Conservation (phyloP, 2,113 vertebrate genomes). For the Rallus limicola region DNA sequence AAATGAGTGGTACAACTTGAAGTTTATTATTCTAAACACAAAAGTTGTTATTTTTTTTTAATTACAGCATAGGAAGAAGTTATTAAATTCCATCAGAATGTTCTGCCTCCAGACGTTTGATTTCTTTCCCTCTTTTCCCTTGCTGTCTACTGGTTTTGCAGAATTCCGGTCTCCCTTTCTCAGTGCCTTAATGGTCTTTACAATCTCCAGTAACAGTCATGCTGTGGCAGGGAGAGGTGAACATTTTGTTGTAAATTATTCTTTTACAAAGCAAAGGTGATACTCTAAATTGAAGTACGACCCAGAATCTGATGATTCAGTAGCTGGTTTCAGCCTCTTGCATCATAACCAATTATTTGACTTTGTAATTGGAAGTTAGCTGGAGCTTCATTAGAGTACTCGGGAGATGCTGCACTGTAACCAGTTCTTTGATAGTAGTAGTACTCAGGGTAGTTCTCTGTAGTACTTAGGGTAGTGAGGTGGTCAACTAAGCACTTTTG, state of each 20-base stretch:
- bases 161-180: not conserved
- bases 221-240: not conserved
- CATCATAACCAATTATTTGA: conserved; percentile 21
- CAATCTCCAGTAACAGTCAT: accelerated
- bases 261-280: not conserved
- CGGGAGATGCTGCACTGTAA: not conserved
- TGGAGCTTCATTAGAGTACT: not conserved
- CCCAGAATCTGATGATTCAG: not conserved
- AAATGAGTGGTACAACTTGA: not conserved
- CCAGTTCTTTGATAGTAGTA: not conserved
- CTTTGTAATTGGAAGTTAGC: not conserved
- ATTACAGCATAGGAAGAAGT: not conserved
- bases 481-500: not conserved
- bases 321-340: conserved; percentile 34
- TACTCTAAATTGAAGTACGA: not conserved
- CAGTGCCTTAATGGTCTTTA: not conserved
- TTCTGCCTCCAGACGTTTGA: not conserved
- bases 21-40: not conserved
- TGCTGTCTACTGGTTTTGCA: not conserved
- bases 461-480: not conserved
- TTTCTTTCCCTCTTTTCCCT: not conserved
- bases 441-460: not conserved
- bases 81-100: not conserved
- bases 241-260: not conserved
- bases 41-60: not conserved